These are phyloP conservation scores for Oreotrochilus melanogaster DNA, from an alignment of 2,113 vertebrate genomes.

Conservation along the genomic window DNA sequence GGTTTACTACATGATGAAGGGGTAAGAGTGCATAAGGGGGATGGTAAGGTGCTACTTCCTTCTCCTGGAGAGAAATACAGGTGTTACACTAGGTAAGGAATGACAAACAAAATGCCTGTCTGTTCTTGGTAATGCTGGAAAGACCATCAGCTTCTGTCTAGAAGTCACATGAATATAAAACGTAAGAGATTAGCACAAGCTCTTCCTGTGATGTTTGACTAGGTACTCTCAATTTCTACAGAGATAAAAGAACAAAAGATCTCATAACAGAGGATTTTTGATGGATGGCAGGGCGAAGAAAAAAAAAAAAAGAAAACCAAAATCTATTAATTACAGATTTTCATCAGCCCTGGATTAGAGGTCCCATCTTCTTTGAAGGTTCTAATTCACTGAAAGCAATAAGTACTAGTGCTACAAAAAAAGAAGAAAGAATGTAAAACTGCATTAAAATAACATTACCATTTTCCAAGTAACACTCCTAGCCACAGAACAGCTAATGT, in stretches of 20 bases:
- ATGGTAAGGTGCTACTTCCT: background rate
- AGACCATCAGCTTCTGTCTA: background rate
- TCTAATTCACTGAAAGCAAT: constrained; percentile 51
- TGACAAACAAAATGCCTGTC: background rate
- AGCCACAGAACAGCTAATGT: background rate
- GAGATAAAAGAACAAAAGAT: constrained; percentile 40
- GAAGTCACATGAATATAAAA: background rate
- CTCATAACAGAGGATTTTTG: constrained; percentile 1
- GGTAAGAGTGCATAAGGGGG: fast-evolving
- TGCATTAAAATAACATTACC: constrained; percentile 62
- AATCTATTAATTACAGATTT: constrained; percentile 67
- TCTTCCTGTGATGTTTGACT: constrained; percentile 6
- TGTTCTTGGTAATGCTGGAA: background rate
- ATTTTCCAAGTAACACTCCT: background rate
- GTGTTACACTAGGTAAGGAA: background rate
- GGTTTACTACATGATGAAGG: background rate
- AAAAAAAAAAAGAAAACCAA: background rate
- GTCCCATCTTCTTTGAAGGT: constrained; percentile 55
- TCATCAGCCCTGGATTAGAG: constrained; percentile 50
- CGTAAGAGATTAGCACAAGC: background rate
- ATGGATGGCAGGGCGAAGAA: background rate
- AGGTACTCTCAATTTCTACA: background rate
- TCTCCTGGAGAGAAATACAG: background rate
- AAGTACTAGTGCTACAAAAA: constrained; percentile 21
- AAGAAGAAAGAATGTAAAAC: constrained; percentile 53